Evolutionary conservation across 1,140 invertebrate species (phyloP).

Genomic region (Hesperophylax magnus): DNA sequence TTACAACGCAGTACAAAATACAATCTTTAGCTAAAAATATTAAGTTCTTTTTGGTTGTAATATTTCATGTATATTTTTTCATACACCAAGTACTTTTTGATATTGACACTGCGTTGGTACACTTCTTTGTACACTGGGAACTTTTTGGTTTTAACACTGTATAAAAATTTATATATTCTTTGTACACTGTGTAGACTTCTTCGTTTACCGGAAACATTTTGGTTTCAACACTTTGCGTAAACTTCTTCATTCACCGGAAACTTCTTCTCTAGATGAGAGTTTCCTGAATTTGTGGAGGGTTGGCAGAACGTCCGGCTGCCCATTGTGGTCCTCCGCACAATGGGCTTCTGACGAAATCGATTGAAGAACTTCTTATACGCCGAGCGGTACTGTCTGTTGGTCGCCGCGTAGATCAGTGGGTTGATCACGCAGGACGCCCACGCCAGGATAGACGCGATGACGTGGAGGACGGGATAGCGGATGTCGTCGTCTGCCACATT

Average conservation of each 20-base stretch:
- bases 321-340: conserved; percentile 63
- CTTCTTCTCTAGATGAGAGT: conserved; percentile 43
- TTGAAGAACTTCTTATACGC: conserved; percentile 81
- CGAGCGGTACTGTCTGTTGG: conserved; percentile 85
- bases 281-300: conserved; percentile 64
- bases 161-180: too few species aligned
- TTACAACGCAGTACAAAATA: neutral
- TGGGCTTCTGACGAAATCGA: conserved; percentile 64
- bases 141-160: too few species aligned
- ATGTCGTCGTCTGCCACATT: conserved; percentile 87
- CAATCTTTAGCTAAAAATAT: neutral
- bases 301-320: conserved; percentile 65
- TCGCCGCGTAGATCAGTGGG: conserved; percentile 89
- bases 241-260: conserved; percentile 3
- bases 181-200: too few species aligned
- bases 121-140: too few species aligned
- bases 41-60: too few species aligned
- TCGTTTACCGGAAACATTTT: too few species aligned
- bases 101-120: too few species aligned
- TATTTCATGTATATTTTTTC: too few species aligned
- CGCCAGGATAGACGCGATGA: conserved; percentile 85
- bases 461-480: conserved; percentile 80
- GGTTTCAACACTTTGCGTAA: too few species aligned
- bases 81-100: too few species aligned
- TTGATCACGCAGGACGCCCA: conserved; percentile 91